Conservation (phyloP, 2,797 vertebrate species). For the Helostoma temminkii region DNA sequence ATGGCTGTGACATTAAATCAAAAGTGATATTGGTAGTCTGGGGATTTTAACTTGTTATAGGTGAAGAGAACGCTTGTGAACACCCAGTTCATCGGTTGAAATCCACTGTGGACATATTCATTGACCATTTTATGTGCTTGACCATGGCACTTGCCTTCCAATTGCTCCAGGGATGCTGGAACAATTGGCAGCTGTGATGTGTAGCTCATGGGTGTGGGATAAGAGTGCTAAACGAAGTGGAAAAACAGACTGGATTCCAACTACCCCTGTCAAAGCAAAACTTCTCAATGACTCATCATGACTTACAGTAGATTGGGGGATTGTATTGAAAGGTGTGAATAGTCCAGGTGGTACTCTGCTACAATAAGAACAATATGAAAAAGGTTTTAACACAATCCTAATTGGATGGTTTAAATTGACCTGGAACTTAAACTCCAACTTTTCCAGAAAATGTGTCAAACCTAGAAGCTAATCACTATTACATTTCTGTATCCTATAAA, state of each 20-base stretch:
- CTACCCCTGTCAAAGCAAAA: not conserved
- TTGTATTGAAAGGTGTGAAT: not conserved
- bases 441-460: not conserved
- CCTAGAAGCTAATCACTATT: not conserved
- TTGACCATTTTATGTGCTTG: conserved; percentile 30
- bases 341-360: not conserved
- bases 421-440: too few relatives aligned
- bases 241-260: conserved; percentile 15
- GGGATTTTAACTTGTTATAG: conserved; percentile 24
- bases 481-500: not conserved
- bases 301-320: too few relatives aligned
- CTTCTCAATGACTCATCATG: conserved; percentile 15
- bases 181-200: conserved; percentile 24
- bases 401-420: not conserved
- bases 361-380: conserved; percentile 5
- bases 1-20: conserved; percentile 41
- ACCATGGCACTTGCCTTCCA: conserved; percentile 33
- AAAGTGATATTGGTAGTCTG: conserved; percentile 38
- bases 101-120: conserved; percentile 27
- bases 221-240: conserved; percentile 23
- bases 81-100: conserved; percentile 11
- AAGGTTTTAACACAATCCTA: not conserved
- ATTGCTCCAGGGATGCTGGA: conserved; percentile 30
- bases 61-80: conserved; percentile 15
- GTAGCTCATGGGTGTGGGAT: conserved; percentile 23